These are phyloP conservation scores for Novumbra hubbsi DNA, from an alignment of 2,797 vertebrate genomes.

Conservation along the genomic window DNA sequence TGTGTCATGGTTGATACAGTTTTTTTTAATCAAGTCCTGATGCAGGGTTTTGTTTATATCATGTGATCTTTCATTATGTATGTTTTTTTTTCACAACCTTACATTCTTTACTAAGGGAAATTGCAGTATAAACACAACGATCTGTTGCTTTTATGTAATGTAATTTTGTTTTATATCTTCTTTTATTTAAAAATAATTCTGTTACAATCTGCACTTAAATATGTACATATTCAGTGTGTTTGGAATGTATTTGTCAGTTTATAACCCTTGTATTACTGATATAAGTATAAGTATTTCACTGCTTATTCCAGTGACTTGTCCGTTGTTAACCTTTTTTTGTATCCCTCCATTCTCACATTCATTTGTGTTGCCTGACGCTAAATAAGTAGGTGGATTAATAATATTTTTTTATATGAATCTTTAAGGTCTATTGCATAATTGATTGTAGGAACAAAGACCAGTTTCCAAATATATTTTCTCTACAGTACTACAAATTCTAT, in stretches of 20 bases:
- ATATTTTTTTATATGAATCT: neutral
- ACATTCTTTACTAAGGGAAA: neutral
- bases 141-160: neutral
- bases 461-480: neutral
- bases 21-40: conserved; percentile 45
- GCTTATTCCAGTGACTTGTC: neutral
- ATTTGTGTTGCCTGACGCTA: neutral
- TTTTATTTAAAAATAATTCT: neutral
- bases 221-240: neutral
- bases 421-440: neutral
- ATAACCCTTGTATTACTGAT: neutral
- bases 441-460: neutral
- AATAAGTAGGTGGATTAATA: neutral
- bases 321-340: neutral
- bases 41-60: conserved; percentile 25
- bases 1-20: conserved; percentile 22
- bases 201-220: neutral
- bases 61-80: conserved; percentile 10
- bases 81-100: conserved; percentile 11
- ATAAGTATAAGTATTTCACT: neutral
- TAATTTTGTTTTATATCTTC: conserved; percentile 7
- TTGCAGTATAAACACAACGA: neutral
- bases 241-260: neutral
- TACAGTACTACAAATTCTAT: neutral
- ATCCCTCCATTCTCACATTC: neutral